Evolutionary conservation across 2,113 vertebrate genomes (phyloP), one percentile per base, ranked within the genome.

Genomic region (Oryzias melastigma): DNA sequence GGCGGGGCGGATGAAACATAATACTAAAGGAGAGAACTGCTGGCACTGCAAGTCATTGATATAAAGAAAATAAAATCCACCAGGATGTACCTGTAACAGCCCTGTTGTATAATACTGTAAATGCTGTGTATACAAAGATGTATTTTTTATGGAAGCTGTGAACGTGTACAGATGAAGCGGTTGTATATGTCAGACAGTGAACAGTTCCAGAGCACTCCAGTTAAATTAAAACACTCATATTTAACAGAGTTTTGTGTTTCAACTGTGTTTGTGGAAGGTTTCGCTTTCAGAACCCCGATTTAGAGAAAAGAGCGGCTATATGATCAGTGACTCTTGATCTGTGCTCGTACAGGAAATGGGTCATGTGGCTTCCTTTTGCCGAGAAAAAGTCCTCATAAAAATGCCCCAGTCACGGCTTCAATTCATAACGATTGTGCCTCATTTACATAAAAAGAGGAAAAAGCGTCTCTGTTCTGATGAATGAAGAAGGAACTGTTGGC

Each of bases 141-240:
- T 92, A 91, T 92, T 90, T 92, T 92, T 90, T 90, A 88, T 87
- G 87, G 76, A 89, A 77, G 77, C 79, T 91, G 90, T 91, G 89
- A 84, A 87, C 83, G 73, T 90, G 88, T 91, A 89, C 68, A 90
- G 67, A 83, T 70, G 51, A 76, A 73, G 62, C 81, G 75, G 73
- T 81, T 89, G 87, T 89, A 84, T 78, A 89, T 89, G 84, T 81
- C 52, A 68, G 80, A 62, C 76, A 76, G 75, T 70, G 48, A 79
- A 81, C 71, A 78, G 71, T 73, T 80, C 60, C 81, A 81, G 71
- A 77, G 78, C 74, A 81, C 88, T 84, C 80, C 83, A 80, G 75
- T 86, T 88, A 90, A 90, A 90, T 90, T 91, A 91, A 91, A 87
- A 84, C 62, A 80, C 75, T 80, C 72, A 22, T 85, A 87, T 87